Conservation (phyloP, 1,140 invertebrate genomes). For the Lineus longissimus region DNA sequence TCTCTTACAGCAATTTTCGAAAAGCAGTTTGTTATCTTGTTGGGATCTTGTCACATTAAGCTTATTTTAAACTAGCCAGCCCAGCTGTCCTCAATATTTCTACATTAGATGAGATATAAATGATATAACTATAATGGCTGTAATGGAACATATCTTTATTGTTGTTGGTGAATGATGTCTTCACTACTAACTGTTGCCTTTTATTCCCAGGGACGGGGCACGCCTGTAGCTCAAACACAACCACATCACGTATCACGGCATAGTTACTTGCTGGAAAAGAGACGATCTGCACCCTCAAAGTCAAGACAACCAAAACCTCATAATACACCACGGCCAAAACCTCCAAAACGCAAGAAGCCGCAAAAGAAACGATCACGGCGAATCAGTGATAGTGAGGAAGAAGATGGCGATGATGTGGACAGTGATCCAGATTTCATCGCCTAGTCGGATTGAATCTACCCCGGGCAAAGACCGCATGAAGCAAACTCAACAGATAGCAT, state of each 20-base stretch:
- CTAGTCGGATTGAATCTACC: no score
- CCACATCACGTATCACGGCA: slow-evolving; percentile 16
- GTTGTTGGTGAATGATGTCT: background rate
- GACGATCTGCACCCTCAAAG: background rate
- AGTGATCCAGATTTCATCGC: slow-evolving; percentile 40
- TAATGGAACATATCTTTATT: background rate
- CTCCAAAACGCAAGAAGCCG: slow-evolving; percentile 31
- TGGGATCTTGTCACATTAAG: background rate
- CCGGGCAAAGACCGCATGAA: no score
- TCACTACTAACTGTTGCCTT: background rate
- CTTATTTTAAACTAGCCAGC: no score
- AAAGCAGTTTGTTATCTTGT: background rate
- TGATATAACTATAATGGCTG: no score
- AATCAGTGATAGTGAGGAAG: slow-evolving; percentile 33
- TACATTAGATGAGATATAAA: no score
- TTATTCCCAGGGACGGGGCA: background rate
- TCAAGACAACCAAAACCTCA: slow-evolving; percentile 13
- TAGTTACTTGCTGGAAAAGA: slow-evolving; percentile 11
- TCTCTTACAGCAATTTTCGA: no score
- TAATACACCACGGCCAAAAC: slow-evolving; percentile 19
- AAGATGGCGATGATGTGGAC: slow-evolving; percentile 44
- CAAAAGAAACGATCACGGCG: slow-evolving; percentile 34
- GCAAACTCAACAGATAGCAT: no score
- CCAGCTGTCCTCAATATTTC: no score
- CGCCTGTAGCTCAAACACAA: slow-evolving; percentile 3